phyloP scores from a whole-genome alignment of 2,797 vertebrate species.

The Discoglossus pictus region DNA sequence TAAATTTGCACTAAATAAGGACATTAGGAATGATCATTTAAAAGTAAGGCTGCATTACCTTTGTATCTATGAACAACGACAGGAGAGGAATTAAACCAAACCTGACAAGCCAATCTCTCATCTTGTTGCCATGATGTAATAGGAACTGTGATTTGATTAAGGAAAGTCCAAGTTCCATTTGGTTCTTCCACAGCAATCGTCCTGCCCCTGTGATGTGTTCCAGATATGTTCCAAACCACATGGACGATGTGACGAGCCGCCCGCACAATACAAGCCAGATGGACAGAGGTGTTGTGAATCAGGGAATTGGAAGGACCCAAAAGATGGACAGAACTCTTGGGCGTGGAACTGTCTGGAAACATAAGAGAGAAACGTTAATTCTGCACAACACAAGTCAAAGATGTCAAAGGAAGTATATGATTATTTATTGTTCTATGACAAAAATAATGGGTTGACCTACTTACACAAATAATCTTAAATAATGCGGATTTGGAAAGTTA shows the following conservation, averaged over 20 bases:
- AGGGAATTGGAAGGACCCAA: not conserved
- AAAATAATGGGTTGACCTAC: too few species aligned
- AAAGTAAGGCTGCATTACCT: not conserved
- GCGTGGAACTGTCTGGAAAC: conserved; percentile 10
- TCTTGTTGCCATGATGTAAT: not conserved
- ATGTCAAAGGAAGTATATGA: too few species aligned
- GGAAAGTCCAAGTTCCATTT: not conserved
- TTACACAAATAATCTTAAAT: too few species aligned
- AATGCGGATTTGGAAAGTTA: too few species aligned
- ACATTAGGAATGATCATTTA: too few species aligned
- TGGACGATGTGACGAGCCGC: not conserved
- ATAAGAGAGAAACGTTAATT: too few species aligned
- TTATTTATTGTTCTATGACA: too few species aligned
- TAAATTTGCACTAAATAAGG: too few species aligned
- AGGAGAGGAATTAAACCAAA: not conserved
- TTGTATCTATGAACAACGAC: not conserved
- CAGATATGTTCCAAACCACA: conserved; percentile 35
- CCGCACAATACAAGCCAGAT: conserved; percentile 21
- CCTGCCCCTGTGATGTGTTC: not conserved
- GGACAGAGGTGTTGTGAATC: too few species aligned
- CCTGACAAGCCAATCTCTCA: not conserved
- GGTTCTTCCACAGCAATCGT: not conserved
- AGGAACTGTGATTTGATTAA: conserved; percentile 8
- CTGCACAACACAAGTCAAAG: too few species aligned
- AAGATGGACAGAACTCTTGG: not conserved